Conservation (phyloP, 2,888 invertebrate genomes). For the Apocheima hispidaria region DNA sequence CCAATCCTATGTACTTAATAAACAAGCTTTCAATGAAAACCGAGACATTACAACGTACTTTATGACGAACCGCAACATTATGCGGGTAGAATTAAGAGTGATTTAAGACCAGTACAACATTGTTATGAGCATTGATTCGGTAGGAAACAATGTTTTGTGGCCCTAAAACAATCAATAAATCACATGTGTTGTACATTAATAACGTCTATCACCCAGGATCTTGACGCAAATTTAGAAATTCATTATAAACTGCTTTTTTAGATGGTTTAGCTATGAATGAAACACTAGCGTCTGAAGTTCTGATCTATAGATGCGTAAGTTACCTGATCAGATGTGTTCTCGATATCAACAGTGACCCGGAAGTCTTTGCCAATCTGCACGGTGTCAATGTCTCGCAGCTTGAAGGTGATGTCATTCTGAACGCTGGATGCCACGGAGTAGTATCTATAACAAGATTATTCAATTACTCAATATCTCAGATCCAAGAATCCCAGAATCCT, state of each 20-base stretch:
- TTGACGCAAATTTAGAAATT: too few relatives aligned
- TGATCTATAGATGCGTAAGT: slow-evolving; percentile 17
- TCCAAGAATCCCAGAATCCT: too few relatives aligned
- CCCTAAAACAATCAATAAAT: not conserved
- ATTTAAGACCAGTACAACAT: not conserved
- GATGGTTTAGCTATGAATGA: too few relatives aligned
- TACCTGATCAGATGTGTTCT: slow-evolving; percentile 86
- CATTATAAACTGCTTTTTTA: too few relatives aligned
- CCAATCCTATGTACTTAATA: not conserved
- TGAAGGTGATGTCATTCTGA: slow-evolving; percentile 88
- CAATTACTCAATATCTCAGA: not conserved
- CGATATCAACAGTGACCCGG: slow-evolving; percentile 88
- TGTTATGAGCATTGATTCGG: not conserved
- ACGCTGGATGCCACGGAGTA: slow-evolving; percentile 86
- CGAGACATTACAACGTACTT: slow-evolving; percentile 7
- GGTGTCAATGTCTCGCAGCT: slow-evolving; percentile 88
- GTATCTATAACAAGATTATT: slow-evolving; percentile 70
- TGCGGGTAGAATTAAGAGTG: not conserved
- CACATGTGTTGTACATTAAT: not conserved
- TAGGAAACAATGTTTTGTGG: not conserved
- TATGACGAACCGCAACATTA: not conserved
- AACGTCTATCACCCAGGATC: too few relatives aligned
- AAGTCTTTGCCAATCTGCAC: slow-evolving; percentile 90
- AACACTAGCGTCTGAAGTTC: too few relatives aligned
- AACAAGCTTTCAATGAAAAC: slow-evolving; percentile 15